Evolutionary conservation across 2,797 vertebrate genomes (phyloP).

Genomic region (Sardinella longiceps): DNA sequence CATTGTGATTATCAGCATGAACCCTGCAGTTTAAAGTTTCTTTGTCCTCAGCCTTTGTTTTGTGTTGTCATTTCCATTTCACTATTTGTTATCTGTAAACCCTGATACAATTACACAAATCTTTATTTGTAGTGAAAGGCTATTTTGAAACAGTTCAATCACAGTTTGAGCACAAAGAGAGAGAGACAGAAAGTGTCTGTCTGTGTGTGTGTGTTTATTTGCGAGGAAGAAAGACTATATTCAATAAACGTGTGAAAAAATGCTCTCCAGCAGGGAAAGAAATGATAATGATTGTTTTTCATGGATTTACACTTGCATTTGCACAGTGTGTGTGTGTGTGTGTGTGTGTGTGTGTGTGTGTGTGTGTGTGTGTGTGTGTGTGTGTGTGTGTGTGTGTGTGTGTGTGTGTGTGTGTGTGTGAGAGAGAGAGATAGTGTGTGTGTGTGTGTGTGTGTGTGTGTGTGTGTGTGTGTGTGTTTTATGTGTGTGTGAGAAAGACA

Average conservation of each 20-base stretch:
- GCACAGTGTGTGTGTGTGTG: slow-evolving; percentile 1
- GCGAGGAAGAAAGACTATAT: slow-evolving; percentile 46
- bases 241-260: slow-evolving; percentile 39
- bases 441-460: slow-evolving; percentile 5
- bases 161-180: slow-evolving; percentile 68
- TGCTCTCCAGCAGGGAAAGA: slow-evolving; percentile 39
- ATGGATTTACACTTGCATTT: no score
- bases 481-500: no score
- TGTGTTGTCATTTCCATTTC: not conserved
- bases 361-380: not conserved
- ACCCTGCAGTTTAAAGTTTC: not conserved
- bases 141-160: slow-evolving; percentile 64
- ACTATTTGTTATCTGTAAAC: not conserved
- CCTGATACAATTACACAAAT: slow-evolving; percentile 7
- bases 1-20: not conserved
- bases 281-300: not conserved
- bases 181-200: slow-evolving; percentile 68
- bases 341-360: slow-evolving; percentile 32
- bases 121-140: slow-evolving; percentile 62
- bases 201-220: slow-evolving; percentile 31
- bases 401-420: not conserved
- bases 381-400: slow-evolving; percentile 28
- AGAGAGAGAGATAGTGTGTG: no score
- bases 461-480: slow-evolving; percentile 25
- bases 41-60: not conserved